Conservation (phyloP, 2,888 invertebrate species). For the Drosophila testacea region DNA sequence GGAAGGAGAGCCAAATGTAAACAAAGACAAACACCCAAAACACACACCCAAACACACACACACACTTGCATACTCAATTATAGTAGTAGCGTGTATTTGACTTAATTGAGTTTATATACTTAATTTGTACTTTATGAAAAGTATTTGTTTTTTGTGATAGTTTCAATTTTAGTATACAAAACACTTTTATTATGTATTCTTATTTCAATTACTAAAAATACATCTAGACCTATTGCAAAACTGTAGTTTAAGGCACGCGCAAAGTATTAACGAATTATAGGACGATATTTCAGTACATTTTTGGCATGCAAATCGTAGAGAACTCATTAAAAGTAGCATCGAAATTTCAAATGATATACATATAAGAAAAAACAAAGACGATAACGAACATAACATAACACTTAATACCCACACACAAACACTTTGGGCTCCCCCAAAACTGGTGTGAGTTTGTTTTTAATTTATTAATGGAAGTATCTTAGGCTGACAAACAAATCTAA, state of each 20-base stretch:
- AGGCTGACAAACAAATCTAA: slow-evolving; percentile 16
- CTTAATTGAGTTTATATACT: slow-evolving; percentile 51
- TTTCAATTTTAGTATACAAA: slow-evolving; percentile 74
- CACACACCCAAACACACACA: slow-evolving; percentile 17
- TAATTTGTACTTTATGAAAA: slow-evolving; percentile 63
- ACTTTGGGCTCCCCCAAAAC: slow-evolving; percentile 6
- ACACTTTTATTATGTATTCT: slow-evolving; percentile 43
- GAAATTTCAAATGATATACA: slow-evolving; percentile 35
- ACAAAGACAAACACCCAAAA: slow-evolving; percentile 29
- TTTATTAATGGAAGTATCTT: slow-evolving; percentile 29
- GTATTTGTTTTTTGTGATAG: slow-evolving; percentile 80
- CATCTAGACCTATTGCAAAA: slow-evolving; percentile 51
- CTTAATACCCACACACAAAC: slow-evolving; percentile 18
- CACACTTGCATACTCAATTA: slow-evolving; percentile 51
- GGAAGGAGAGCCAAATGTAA: slow-evolving; percentile 86
- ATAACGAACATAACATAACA: slow-evolving; percentile 23
- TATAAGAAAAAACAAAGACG: slow-evolving; percentile 15
- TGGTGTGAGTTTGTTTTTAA: slow-evolving; percentile 19
- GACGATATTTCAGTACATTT: slow-evolving; percentile 39
- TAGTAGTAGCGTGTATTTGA: slow-evolving; percentile 40
- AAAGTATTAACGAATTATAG: slow-evolving; percentile 63
- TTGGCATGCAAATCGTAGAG: slow-evolving; percentile 68
- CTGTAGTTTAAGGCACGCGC: slow-evolving; percentile 67
- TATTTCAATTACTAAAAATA: slow-evolving; percentile 48
- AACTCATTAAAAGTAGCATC: slow-evolving; percentile 46